Base-by-base conservation (phyloP, 2,113 vertebrate species). In the Nothocercus nigrocapillus region DNA sequence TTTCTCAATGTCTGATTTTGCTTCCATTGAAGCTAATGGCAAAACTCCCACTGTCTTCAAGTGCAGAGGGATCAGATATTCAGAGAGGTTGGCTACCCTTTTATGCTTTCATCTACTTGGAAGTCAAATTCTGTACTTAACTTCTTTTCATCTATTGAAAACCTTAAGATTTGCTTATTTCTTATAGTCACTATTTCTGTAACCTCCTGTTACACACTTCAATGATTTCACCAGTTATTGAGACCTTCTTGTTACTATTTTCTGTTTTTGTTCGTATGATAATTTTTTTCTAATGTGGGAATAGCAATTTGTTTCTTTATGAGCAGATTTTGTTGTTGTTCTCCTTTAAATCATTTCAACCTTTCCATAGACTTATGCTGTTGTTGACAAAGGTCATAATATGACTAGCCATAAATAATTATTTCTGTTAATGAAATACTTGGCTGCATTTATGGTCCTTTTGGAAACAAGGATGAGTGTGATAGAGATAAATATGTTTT, bases 401-500 rank as follows among this genome's bases (percentile, higher is more conserved):
- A 92, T 89, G 94, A 80, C 73, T 85, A 93, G 86, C 90, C 92
- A 88, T 94, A 95, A 82, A 66, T 95, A 93, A 96, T 95, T 91
- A 94, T 95, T 95, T 97, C 94, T 87, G 93, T 91, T 91, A 92
- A 93, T 96, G 90, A 97, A 87, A 94, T 95, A 97, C 93, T 95
- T 97, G 95, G 86, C 80, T 83, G 80, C 78, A 88, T 95, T 96
- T 95, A 86, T 82, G 77, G 90, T 77, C 92, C 93, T 58, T 96
- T 97, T 25, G 13, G 94, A 93, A 91, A 95, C 80, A 94, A 94
- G 94, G 86, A 70, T 88, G 94, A 93, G 93, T 95, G 86, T 93
- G 88, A 92, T 89, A 82, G 83, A 90, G 90, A 93, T 87, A 96
- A 97, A 94, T 97, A 96, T 97, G 93, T 97, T 97, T 97, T 97